phyloP scores from a whole-genome alignment of 2,888 invertebrate species.

The Cephus runcator region DNA sequence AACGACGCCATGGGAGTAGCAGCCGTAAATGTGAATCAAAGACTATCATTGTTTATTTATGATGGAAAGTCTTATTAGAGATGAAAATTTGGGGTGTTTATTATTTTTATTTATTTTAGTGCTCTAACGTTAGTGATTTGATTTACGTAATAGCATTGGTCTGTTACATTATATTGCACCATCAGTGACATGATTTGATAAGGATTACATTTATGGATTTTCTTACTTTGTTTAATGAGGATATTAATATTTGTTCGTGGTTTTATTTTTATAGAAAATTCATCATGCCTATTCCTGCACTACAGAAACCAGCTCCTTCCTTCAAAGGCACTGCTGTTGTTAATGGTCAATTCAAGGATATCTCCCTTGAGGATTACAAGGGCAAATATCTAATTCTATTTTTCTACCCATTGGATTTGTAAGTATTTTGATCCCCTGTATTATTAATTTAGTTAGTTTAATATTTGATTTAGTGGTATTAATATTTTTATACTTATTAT shows the following conservation, averaged over 20 bases:
- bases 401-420: slow-evolving; percentile 93
- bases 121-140: background rate
- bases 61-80: background rate
- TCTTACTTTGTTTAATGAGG: background rate
- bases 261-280: background rate
- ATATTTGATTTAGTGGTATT: background rate
- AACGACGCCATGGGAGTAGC: background rate
- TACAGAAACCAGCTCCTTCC: slow-evolving; percentile 82
- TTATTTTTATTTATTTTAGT: no score
- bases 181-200: background rate
- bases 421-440: slow-evolving; percentile 63
- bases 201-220: background rate
- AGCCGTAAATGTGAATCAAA: background rate
- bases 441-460: background rate
- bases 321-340: slow-evolving; percentile 86
- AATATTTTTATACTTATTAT: background rate
- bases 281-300: slow-evolving; percentile 68
- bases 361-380: slow-evolving; percentile 80
- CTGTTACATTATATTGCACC: background rate
- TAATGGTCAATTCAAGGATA: slow-evolving; percentile 85
- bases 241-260: background rate
- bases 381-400: slow-evolving; percentile 92
- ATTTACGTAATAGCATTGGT: background rate
- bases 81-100: no score
- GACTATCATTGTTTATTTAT: background rate